Base-by-base conservation (phyloP, 2,113 vertebrate genomes). In the Pleuronectes platessa region DNA sequence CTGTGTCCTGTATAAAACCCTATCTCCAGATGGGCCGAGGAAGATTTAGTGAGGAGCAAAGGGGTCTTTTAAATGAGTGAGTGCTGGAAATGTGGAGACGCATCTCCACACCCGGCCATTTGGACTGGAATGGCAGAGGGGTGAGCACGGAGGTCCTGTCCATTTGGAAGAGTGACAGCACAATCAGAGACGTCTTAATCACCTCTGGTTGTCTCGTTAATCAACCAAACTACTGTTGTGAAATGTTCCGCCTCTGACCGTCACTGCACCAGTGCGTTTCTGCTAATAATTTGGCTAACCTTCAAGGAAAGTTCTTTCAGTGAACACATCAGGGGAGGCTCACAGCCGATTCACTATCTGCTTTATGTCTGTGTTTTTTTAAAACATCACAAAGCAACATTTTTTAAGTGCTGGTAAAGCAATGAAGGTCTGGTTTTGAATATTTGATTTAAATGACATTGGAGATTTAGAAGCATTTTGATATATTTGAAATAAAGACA, bases 101-200 rank as follows among this genome's bases (percentile, higher is more conserved):
- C 73, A 81, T 85, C 78, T 90, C 87, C 74, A 83, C 78, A 80
- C 73, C 76, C 83, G 68, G 78, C 90, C 90, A 92, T 92, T 93
- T 91, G 85, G 89, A 90, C 79, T 66, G 83, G 78, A 71, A 84
- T 81, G 77, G 87, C 73, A 65, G 65, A 49, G 78, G 82, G 93
- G 89, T 84, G 78, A 91, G 78, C 77, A 60, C 68, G 18, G 81
- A 78, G 88, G 86, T 88, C 81, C 78, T 65, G 91, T 90, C 91
- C 91, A 92, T 94, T 94, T 93, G 88, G 92, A 95, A 92, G 92
- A 93, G 76, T 91, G 94, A 94, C 94, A 93, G 92, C 73, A 83
- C 86, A 87, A 92, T 94, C 90, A 88, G 84, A 86, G 88, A 83
- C 12, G 40, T 81, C 80, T 94, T 94, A 90, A 94, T 94, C 92